phyloP scores from a whole-genome alignment of 2,797 vertebrate species.

The Phoeniculus purpureus region DNA sequence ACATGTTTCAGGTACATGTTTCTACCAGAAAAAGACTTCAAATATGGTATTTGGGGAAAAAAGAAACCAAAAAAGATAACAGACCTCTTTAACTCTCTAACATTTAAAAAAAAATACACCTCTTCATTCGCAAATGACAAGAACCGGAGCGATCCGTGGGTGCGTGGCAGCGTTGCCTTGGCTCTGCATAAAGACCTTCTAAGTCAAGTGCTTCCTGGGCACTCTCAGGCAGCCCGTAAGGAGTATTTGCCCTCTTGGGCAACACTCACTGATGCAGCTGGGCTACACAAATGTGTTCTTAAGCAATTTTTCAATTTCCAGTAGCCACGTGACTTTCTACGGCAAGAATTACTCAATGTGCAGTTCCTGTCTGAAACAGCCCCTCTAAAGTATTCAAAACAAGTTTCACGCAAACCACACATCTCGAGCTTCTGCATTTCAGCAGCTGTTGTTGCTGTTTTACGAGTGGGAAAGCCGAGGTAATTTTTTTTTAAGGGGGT shows the following conservation, averaged over 20 bases:
- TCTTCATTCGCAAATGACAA: not conserved
- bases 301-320: not conserved
- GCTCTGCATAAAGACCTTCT: not conserved
- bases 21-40: not conserved
- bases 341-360: slow-evolving; percentile 45
- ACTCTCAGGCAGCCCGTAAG: not conserved
- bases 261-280: fast-evolving
- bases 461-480: not conserved
- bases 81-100: not conserved
- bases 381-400: slow-evolving; percentile 27
- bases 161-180: not conserved
- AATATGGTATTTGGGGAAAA: not conserved
- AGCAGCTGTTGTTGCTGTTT: not conserved
- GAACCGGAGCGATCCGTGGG: not conserved
- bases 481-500: not conserved
- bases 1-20: not conserved
- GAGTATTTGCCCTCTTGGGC: not conserved
- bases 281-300: not conserved
- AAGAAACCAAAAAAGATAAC: not conserved
- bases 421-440: not conserved
- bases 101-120: not conserved
- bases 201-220: not conserved
- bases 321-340: not conserved
- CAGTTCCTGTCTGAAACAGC: slow-evolving; percentile 44
- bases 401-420: not conserved